Evolutionary conservation across 2,888 invertebrate species (phyloP).

Genomic region (Herminia tarsipennalis): DNA sequence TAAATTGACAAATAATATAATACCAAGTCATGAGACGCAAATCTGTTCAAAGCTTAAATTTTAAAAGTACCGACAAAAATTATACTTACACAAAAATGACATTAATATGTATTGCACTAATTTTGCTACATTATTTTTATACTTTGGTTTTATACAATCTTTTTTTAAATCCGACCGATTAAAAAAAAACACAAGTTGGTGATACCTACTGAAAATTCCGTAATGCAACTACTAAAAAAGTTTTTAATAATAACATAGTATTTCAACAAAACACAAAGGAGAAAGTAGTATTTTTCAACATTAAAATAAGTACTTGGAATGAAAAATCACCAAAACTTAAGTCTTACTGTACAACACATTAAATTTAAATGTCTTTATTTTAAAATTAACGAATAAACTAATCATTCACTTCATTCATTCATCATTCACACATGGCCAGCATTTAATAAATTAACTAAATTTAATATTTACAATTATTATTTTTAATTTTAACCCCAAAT

Average conservation of each 20-base stretch:
- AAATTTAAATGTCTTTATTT: slow-evolving; percentile 32
- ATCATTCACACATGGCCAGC: slow-evolving; percentile 30
- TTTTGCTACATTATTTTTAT: slow-evolving; percentile 21
- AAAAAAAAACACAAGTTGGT: too few relatives aligned
- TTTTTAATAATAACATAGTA: too few relatives aligned
- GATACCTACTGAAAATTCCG: too few relatives aligned
- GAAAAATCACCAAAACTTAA: slow-evolving; percentile 38
- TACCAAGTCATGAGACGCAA: slow-evolving; percentile 11
- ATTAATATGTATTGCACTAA: slow-evolving; percentile 44
- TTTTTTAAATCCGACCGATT: not conserved
- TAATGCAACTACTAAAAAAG: too few relatives aligned
- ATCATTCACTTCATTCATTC: slow-evolving; percentile 31
- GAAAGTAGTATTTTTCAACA: not conserved
- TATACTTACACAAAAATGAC: slow-evolving; percentile 7
- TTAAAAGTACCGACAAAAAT: not conserved
- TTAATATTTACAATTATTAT: slow-evolving; percentile 35
- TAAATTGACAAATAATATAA: too few relatives aligned
- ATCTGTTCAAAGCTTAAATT: slow-evolving; percentile 8
- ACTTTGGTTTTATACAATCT: slow-evolving; percentile 35
- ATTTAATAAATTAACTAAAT: slow-evolving; percentile 45
- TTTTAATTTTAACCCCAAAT: slow-evolving; percentile 29
- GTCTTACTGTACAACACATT: slow-evolving; percentile 32
- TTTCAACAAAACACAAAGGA: too few relatives aligned
- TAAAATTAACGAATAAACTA: slow-evolving; percentile 12
- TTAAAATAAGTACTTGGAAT: slow-evolving; percentile 27